Evolutionary conservation across 2,797 vertebrate genomes (phyloP), one percentile per base, ranked within the genome.

Genomic region (Schizopygopsis malacanthus): DNA sequence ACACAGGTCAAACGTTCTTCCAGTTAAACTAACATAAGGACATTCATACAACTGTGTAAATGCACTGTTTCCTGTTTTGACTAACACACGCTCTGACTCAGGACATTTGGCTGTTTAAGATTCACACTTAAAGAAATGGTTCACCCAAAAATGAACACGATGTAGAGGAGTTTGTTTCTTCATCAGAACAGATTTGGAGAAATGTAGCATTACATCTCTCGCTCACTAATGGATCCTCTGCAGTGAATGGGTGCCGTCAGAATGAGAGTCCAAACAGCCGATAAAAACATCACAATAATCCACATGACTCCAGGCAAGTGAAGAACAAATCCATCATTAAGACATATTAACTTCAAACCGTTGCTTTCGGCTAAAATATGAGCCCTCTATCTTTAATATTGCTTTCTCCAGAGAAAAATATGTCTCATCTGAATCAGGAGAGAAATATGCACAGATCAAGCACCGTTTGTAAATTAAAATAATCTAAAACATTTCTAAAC

Each of bases 21-120:
- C n/a, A 59, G 39, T 71, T 79, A 59, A 45, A 79, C 67, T 59
- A 79, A 85, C 65, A 85, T 45, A 79, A 47, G 1, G 52, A 85
- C 50, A 79, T 75, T 83, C 28, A 33, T 16, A 16, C 56, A 50
- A 63, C n/a, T 71, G 16, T 72, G 41, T 50, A 61, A 79, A 85
- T 45, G 39, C 12, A 59, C 20, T 1, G 4, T 47, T 85, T 85
- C 43, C 20, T 33, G 63, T 76, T 77, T 69, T 67, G 59, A 69
- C 45, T 39, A 20, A 41, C 61, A 69, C 72, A 18, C 61, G 50
- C 72, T 52, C 33, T 47, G n/a, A 52, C 20, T 22, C 78, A 25
- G 45, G 59, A 65, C 16, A 43, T n/a, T 22, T 65, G 41, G 0
- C 45, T 54, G 16, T 20, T 75, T 70, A 65, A 33, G 18, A n/a